phyloP scores from a whole-genome alignment of 2,888 invertebrate species.

The Euplagia quadripunctaria region DNA sequence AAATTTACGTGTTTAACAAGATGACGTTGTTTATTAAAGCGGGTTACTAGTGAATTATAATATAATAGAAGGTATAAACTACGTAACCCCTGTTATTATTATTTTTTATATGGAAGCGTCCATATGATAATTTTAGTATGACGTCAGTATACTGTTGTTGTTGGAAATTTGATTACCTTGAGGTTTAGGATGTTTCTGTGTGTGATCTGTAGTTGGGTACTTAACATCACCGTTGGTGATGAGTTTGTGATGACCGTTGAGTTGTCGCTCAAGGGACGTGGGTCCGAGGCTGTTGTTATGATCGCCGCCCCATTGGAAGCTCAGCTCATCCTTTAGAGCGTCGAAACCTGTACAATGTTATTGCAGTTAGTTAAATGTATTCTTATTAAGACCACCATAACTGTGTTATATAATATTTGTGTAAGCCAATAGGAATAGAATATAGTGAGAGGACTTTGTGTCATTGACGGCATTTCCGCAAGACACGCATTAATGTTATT shows the following conservation, averaged over 20 bases:
- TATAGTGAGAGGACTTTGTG: too few species aligned
- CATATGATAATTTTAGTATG: too few species aligned
- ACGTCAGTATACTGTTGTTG: too few species aligned
- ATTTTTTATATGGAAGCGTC: too few species aligned
- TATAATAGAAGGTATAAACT: too few species aligned
- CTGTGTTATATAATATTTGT: too few species aligned
- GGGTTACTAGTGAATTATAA: too few species aligned
- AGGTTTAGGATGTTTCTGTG: conserved; percentile 65
- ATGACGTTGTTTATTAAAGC: too few species aligned
- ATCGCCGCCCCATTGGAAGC: conserved; percentile 90
- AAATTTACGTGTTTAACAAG: not conserved
- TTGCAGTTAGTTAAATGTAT: not conserved
- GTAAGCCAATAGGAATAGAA: too few species aligned
- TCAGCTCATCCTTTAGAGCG: conserved; percentile 90
- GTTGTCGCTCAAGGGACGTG: conserved; percentile 74
- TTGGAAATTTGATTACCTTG: conserved; percentile 63
- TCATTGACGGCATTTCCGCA: too few species aligned
- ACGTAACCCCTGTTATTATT: too few species aligned
- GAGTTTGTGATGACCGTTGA: conserved; percentile 80
- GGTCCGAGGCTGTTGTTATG: conserved; percentile 89
- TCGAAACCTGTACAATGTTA: conserved; percentile 88
- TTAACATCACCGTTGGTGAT: conserved; percentile 81
- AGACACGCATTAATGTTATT: conserved; percentile 3
- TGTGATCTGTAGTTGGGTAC: conserved; percentile 68
- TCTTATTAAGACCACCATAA: too few species aligned